phyloP scores from a whole-genome alignment of 2,888 invertebrate genomes.

The Neoascia interrupta region DNA sequence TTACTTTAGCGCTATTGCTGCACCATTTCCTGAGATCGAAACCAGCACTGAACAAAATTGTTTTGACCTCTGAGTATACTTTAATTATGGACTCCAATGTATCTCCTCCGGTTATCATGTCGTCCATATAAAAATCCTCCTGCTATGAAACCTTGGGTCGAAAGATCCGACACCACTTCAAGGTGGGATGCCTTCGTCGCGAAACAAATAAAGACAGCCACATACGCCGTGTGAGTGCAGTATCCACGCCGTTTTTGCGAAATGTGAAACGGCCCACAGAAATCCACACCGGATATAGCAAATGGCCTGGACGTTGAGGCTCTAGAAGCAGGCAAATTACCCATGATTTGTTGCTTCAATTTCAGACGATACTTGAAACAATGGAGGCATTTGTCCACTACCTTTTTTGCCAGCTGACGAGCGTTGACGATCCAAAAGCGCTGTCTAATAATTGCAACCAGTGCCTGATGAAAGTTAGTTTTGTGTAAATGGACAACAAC shows the following conservation, averaged over 20 bases:
- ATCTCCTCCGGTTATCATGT: conserved; percentile 31
- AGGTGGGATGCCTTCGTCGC: conserved; percentile 37
- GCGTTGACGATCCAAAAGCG: conserved; percentile 51
- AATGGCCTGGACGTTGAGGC: conserved; percentile 1
- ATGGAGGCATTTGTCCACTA: background rate
- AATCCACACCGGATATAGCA: conserved; percentile 1
- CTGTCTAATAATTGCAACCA: conserved; percentile 45
- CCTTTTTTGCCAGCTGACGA: conserved; percentile 13
- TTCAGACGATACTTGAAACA: background rate
- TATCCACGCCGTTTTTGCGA: conserved; percentile 12
- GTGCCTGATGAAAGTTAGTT: conserved; percentile 37
- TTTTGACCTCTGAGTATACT: background rate
- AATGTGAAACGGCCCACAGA: conserved; percentile 5
- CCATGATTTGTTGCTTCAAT: conserved; percentile 3
- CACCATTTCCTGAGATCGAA: conserved; percentile 28
- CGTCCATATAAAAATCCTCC: conserved; percentile 62
- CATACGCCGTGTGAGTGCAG: too few relatives aligned
- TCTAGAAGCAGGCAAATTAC: background rate
- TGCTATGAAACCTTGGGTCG: background rate
- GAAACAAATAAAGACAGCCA: too few relatives aligned
- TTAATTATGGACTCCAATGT: background rate
- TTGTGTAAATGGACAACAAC: conserved; percentile 51
- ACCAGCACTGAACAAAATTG: too few relatives aligned
- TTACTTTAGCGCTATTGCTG: conserved; percentile 28
- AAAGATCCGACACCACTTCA: background rate